Percentiles rank a stretch among this genome's conserved stretches.
phyloP scores from a whole-genome alignment of 2,888 invertebrate genomes.

The Drosophila nr. medialis region DNA sequence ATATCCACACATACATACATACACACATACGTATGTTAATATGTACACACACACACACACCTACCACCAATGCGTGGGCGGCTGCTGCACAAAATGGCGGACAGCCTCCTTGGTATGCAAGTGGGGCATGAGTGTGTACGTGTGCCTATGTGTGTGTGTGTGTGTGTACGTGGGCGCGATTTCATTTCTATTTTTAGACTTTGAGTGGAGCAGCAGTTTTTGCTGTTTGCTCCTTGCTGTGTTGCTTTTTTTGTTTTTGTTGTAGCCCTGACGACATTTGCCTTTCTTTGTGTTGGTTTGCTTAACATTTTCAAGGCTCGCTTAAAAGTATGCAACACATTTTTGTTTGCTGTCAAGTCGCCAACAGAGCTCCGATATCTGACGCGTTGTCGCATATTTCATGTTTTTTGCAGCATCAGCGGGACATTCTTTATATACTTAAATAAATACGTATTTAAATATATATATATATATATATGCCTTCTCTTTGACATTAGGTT shows the following conservation, averaged over 20 bases:
- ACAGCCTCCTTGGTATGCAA: constrained; percentile 69
- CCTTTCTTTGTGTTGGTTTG: constrained; percentile 21
- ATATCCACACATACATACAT: constrained; percentile 15
- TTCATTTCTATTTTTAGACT: constrained; percentile 78
- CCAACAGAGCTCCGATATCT: constrained; percentile 5
- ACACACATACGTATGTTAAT: constrained; percentile 21
- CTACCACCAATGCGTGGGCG: constrained; percentile 68
- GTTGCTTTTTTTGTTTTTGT: background rate
- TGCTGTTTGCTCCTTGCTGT: constrained; percentile 38
- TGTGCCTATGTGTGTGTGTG: constrained; percentile 14
- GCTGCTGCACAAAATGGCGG: constrained; percentile 76
- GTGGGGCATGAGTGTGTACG: constrained; percentile 26
- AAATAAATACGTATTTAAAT: constrained; percentile 19
- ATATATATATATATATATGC: constrained; percentile 27
- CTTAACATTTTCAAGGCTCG: constrained; percentile 38
- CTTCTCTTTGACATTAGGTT: constrained; percentile 16
- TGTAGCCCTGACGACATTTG: constrained; percentile 48
- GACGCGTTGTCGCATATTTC: constrained; percentile 5
- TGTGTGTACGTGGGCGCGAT: constrained; percentile 64
- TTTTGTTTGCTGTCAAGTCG: constrained; percentile 1
- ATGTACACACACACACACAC: constrained; percentile 26
- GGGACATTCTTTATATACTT: background rate
- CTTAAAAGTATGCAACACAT: constrained; percentile 47
- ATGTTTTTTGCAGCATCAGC: background rate
- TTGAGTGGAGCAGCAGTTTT: constrained; percentile 30